These are phyloP conservation scores for Myripristis murdjan DNA, from an alignment of 2,797 vertebrate species.

Conservation along the genomic window DNA sequence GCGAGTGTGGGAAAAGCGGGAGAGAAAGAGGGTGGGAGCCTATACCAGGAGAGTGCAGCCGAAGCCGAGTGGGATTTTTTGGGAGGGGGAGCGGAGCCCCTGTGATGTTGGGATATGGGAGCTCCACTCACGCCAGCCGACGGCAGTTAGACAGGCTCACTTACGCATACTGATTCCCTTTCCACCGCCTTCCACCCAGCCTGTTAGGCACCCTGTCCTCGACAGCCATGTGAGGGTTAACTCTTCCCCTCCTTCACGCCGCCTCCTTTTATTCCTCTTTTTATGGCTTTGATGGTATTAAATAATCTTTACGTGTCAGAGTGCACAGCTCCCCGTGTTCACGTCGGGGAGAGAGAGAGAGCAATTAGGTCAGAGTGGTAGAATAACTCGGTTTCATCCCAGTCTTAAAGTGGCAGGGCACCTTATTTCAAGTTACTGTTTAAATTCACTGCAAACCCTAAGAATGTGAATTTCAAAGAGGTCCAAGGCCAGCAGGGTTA, in stretches of 20 bases:
- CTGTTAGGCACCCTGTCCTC: no score
- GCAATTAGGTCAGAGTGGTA: slow-evolving; percentile 84
- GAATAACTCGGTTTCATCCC: slow-evolving; percentile 77
- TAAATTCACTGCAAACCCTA: slow-evolving; percentile 71
- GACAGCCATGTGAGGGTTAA: slow-evolving; percentile 64
- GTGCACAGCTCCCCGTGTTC: slow-evolving; percentile 78
- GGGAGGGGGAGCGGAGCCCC: slow-evolving; percentile 63
- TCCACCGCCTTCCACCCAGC: slow-evolving; percentile 24
- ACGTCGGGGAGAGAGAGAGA: slow-evolving; percentile 73
- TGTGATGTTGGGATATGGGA: slow-evolving; percentile 79
- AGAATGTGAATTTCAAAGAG: slow-evolving; percentile 69
- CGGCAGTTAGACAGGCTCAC: slow-evolving; percentile 58
- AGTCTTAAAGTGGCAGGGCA: slow-evolving; percentile 78
- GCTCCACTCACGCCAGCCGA: slow-evolving; percentile 62
- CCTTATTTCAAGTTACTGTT: slow-evolving; percentile 57
- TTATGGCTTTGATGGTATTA: slow-evolving; percentile 88
- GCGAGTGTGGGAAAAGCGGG: slow-evolving; percentile 86
- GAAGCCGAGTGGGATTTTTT: slow-evolving; percentile 61
- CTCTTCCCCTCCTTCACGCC: slow-evolving; percentile 29
- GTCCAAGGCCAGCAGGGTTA: slow-evolving; percentile 69
- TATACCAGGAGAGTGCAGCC: slow-evolving; percentile 73
- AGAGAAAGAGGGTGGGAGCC: slow-evolving; percentile 78
- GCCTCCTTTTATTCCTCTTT: slow-evolving; percentile 76
- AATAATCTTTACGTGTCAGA: slow-evolving; percentile 88
- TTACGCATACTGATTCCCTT: slow-evolving; percentile 73